Evolutionary conservation across 2,113 vertebrate genomes (phyloP).

Genomic region (Rhegmatorhina hoffmannsi): DNA sequence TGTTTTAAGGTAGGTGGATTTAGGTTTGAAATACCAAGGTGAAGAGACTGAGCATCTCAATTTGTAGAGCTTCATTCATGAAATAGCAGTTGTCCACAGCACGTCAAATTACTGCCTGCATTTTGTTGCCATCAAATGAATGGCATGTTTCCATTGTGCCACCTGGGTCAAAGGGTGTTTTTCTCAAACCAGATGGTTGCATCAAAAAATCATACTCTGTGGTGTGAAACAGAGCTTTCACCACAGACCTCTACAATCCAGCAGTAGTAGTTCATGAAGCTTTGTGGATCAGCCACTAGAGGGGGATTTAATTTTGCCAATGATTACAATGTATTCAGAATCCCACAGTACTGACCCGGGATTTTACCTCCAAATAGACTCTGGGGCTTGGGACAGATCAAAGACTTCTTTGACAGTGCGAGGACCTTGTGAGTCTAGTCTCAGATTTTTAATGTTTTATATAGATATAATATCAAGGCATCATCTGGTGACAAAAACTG

Average conservation of each 20-base stretch:
- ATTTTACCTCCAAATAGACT: not conserved
- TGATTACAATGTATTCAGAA: accelerated
- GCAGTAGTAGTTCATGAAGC: not conserved
- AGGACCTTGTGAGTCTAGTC: not conserved
- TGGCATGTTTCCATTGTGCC: not conserved
- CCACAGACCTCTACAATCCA: not conserved
- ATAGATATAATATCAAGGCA: not conserved
- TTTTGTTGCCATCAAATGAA: not conserved
- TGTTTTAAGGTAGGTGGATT: not conserved
- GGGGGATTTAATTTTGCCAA: conserved; percentile 48
- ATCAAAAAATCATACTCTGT: not conserved
- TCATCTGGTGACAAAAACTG: not conserved
- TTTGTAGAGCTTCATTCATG: not conserved
- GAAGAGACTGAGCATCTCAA: not conserved
- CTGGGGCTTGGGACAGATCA: not conserved
- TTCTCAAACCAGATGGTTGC: not conserved
- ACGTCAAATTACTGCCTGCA: not conserved
- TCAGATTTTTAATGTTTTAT: not conserved
- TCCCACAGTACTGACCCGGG: accelerated
- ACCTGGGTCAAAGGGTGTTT: not conserved
- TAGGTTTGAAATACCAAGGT: not conserved
- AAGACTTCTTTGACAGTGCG: not conserved
- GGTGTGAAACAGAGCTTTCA: not conserved
- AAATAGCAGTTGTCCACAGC: not conserved
- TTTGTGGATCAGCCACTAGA: conserved; percentile 33